phyloP scores from a whole-genome alignment of 2,113 vertebrate genomes.

The Melospiza melodia region DNA sequence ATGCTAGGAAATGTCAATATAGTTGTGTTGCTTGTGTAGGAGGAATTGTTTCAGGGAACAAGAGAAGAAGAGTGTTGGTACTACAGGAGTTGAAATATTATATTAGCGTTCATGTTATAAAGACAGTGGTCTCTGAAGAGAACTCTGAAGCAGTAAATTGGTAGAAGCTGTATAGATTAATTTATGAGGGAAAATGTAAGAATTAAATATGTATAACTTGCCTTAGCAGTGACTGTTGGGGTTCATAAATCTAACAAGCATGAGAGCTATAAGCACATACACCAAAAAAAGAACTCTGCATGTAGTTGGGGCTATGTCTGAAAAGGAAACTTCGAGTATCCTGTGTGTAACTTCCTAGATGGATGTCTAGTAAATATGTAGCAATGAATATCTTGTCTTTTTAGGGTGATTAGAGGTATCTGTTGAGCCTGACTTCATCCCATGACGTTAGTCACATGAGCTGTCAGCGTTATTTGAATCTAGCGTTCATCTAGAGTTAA shows the following conservation, averaged over 20 bases:
- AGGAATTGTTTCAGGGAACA: neutral
- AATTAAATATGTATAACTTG: conserved; percentile 4
- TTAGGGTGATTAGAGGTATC: neutral
- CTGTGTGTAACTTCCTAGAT: fast-evolving
- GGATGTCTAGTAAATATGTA: neutral
- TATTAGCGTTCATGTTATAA: neutral
- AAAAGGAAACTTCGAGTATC: neutral
- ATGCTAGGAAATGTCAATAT: neutral
- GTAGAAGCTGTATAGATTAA: neutral
- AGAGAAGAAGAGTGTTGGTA: fast-evolving
- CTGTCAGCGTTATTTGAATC: neutral
- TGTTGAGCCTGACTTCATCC: neutral
- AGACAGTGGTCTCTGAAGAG: neutral
- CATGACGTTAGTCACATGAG: neutral
- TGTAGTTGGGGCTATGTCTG: neutral
- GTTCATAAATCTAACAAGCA: neutral
- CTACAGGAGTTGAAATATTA: neutral
- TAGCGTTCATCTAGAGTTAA: neutral
- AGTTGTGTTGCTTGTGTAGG: neutral
- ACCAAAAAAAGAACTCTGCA: neutral
- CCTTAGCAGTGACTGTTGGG: neutral
- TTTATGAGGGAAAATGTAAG: neutral
- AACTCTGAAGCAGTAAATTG: neutral
- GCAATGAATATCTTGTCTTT: neutral
- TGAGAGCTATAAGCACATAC: neutral